Base-by-base conservation (phyloP, 35 echinoderm and acorn worm genomes). In the Apostichopus japonicus region DNA sequence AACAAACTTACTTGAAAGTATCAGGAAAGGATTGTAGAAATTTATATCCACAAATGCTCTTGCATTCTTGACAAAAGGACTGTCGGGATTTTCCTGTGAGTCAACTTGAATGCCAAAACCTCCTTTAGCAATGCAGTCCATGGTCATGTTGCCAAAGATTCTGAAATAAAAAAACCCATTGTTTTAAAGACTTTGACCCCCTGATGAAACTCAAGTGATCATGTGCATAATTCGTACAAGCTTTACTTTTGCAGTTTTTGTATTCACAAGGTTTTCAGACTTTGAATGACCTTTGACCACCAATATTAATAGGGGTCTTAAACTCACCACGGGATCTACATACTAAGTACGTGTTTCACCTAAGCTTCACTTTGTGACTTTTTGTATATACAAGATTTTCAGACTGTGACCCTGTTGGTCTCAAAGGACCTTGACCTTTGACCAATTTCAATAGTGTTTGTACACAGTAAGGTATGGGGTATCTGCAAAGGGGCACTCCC, bases 21-120 rank as follows among this genome's bases (percentile, higher is more conserved):
- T 53, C 19, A 87, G 3, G 14, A 23, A 25, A 17, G 80, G 80
- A 79, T 78, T 78, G 13, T n/a, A 87, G 0, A 93, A 63, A 14
- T 23, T 93, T 6, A 44, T 21, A 16, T 87, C 65, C 24, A 87
- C 65, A 51, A 86, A 17, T 56, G 57, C 52, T 21, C 55, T 93
- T 17, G 92, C 92, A 93, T 93, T 33, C 8, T 56, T 65, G 58
- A 93, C 92, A 87, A 93, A 93, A 5, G 92, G 92, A 53, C 70
- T 79, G 70, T 83, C 87, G 6, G 92, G 81, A 79, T 93, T 75
- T 15, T 56, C 63, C 92, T 93, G 92, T 13, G 92, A 87, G 87
- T 93, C 92, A 19, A 87, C 81, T 24, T 93, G 80, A 16, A 93
- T 5, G 21, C 92, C 92, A 75, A 93, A 93, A 17, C 62, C 80